Base-by-base conservation (phyloP, 2,797 vertebrate genomes). In the Coccyzus lansbergi region DNA sequence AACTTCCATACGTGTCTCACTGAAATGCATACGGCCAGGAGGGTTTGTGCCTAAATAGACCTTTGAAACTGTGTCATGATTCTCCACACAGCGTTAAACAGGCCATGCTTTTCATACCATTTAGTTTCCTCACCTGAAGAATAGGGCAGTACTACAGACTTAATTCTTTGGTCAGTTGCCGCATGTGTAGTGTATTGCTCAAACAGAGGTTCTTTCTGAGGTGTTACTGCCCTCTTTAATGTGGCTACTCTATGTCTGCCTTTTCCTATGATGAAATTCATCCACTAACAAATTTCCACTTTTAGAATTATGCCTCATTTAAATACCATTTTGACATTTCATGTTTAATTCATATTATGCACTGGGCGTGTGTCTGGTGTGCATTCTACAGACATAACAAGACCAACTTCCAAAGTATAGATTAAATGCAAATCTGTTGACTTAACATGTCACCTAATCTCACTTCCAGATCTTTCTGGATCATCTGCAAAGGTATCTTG, bases 361-460 rank as follows among this genome's bases (percentile, higher is more conserved):
- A 36, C 19, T 0, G 0, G 12, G 8, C 6, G 3, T 7, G 10
- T 49, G 17, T 22, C 2, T 4, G 24, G 15, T 20, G 20, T 14
- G 48, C 29, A 36, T 42, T 70, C 40, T 62, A 51, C 2, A 59
- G 19, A 33, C 4, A 3, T 7, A 18, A 56, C 20, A 80, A 80
- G 40, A 75, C 10, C 40, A 60, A 3, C 9, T 55, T 67, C 21
- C n/a, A 17, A 49, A 76, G 20, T 28, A 38, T 4, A 83, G 44
- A 33, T 5, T 7, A 34, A 49, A 8, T 71, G 63, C 19, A 75
- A 68, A 76, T 72, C 4, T 59, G 6, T 38, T 49, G 40, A 31
- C 51, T n/a, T 26, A 53, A 62, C 28, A n/a, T 4, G 16, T 44
- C 48, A 58, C 21, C 46, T 83, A 17, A 42, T 79, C 82, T 67